A percentile compares a stretch with the other conserved stretches of the same genome.
Evolutionary conservation across 2,113 vertebrate genomes (phyloP).

Genomic region (Rafetus swinhoei): DNA sequence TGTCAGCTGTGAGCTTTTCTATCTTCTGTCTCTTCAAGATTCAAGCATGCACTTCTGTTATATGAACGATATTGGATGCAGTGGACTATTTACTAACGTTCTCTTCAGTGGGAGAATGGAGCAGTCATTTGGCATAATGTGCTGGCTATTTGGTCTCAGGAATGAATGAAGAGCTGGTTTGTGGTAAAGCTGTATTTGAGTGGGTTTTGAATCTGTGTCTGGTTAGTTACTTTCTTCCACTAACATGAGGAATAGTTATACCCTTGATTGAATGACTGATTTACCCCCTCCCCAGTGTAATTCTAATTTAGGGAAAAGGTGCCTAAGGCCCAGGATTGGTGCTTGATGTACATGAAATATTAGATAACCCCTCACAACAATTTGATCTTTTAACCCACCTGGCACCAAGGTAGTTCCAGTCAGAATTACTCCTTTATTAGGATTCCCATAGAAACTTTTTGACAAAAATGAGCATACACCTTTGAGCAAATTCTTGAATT

Average conservation of each 20-base stretch:
- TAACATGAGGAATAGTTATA: background rate
- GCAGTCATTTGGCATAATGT: background rate
- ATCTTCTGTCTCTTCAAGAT: background rate
- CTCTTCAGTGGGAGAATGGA: background rate
- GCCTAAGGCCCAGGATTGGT: background rate
- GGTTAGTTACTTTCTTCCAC: background rate
- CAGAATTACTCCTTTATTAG: constrained; percentile 24
- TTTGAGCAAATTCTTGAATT: constrained; percentile 25
- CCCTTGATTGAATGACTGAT: no score
- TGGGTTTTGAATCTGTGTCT: background rate
- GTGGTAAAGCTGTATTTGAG: background rate
- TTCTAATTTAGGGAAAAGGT: fast-evolving
- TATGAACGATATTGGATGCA: fast-evolving
- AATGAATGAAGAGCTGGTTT: background rate
- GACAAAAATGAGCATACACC: constrained; percentile 40
- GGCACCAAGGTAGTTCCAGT: background rate
- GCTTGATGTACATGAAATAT: background rate
- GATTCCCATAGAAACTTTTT: constrained; percentile 49
- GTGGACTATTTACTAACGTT: background rate
- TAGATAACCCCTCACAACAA: background rate
- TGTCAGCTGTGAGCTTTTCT: background rate
- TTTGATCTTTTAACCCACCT: constrained; percentile 25
- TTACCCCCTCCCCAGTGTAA: background rate
- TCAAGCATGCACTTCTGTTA: fast-evolving
- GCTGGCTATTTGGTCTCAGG: background rate